These are phyloP conservation scores for Girardinus metallicus DNA, from an alignment of 2,797 vertebrate genomes.

Conservation along the genomic window DNA sequence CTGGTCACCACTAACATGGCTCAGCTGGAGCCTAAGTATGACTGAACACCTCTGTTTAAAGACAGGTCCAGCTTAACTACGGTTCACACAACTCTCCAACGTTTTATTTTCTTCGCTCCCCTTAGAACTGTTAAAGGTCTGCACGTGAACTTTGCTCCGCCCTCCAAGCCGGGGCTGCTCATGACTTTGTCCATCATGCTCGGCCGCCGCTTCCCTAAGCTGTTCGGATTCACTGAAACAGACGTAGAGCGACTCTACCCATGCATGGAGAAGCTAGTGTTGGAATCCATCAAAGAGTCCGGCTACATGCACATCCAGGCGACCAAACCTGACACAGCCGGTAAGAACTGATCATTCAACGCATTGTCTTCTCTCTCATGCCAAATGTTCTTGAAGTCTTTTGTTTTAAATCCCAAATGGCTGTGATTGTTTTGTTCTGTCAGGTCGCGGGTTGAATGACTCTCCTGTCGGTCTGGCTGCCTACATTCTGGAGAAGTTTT, in stretches of 20 bases:
- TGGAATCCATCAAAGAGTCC: conserved; percentile 75
- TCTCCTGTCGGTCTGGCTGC: conserved; percentile 90
- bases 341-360: conserved; percentile 64
- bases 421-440: background rate
- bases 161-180: conserved; percentile 24
- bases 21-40: conserved; percentile 88
- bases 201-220: conserved; percentile 82
- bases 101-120: background rate
- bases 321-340: conserved; percentile 91
- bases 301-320: conserved; percentile 92
- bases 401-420: background rate
- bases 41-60: background rate
- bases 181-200: conserved; percentile 74
- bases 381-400: background rate
- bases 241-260: conserved; percentile 81
- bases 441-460: conserved; percentile 89
- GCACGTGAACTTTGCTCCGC: conserved; percentile 83
- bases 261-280: conserved; percentile 77
- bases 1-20: conserved; percentile 85
- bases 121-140: conserved; percentile 83
- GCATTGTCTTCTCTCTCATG: background rate
- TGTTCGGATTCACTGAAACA: conserved; percentile 82
- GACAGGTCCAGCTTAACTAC: background rate
- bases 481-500: conserved; percentile 93
- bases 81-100: background rate